Evolutionary conservation across 2,113 vertebrate species (phyloP), one percentile per base, ranked within the genome.

Genomic region (Uropsilus gracilis): DNA sequence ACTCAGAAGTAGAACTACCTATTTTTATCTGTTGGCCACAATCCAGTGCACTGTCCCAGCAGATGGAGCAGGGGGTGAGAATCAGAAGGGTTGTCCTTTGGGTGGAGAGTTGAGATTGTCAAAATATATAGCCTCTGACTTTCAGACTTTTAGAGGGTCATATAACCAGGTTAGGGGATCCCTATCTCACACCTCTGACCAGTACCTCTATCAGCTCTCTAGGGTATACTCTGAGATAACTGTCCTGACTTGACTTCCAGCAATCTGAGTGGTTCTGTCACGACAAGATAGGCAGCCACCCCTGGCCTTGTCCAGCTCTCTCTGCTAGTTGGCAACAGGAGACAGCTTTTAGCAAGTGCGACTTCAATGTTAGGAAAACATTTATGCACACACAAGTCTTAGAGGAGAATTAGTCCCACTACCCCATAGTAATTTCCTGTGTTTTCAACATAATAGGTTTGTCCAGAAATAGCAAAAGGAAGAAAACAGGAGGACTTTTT

Each of bases 21-120:
- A 96, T 97, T 97, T 97, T 97, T 96, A 97, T 96, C 93, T 85
- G 53, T 95, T 96, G 95, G 91, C 78, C 30, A 66, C 57, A 87
- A 94, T 95, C 80, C 96, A 97, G 17, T 89, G 80, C 91, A 94
- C 83, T 95, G 78, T 91, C 69, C 63, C 73, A 94, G 91, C 78
- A 97, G 82, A 95, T 94, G 50, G 83, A 89, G 30, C 89, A 77
- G 87, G 95, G 71, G 53, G 53, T 96, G 91, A 96, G 69, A 96
- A 94, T 50, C 93, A 55, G 59, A 94, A 97, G 89, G 42, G 75
- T 95, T 96, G 91, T 87, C 78, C 66, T 97, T 94, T 86, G 75
- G 59, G 39, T 94, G 30, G 73, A 88, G 59, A 91, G 84, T 87
- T 95, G 55, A 86, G 87, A 89, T 96, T 91, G 66, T 92, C 61